Percentiles rank a stretch among this genome's conserved stretches.
Evolutionary conservation across 2,888 invertebrate species (phyloP).

Genomic region (Cantharis flavilabris): DNA sequence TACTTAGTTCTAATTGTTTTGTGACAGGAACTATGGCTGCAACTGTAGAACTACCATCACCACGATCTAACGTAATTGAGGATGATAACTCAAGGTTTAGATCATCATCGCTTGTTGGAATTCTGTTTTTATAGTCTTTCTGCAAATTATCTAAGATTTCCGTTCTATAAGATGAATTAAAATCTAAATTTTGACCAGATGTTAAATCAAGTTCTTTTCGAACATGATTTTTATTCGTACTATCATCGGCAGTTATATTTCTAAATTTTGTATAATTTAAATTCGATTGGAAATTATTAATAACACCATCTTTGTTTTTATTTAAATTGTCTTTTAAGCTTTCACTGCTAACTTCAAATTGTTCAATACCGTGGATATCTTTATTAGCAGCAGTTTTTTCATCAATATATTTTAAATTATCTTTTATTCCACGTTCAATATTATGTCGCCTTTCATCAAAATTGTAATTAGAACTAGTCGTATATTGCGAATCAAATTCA

Average conservation of each 20-base stretch:
- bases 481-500: slow-evolving; percentile 44
- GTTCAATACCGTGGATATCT: slow-evolving; percentile 28
- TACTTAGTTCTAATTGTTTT: background rate
- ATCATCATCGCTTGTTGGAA: slow-evolving; percentile 48
- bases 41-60: slow-evolving; percentile 55
- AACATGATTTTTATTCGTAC: slow-evolving; percentile 41
- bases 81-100: background rate
- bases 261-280: slow-evolving; percentile 44
- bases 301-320: background rate
- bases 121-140: slow-evolving; percentile 52
- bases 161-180: slow-evolving; percentile 60
- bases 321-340: slow-evolving; percentile 37
- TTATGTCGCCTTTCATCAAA: slow-evolving; percentile 61
- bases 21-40: slow-evolving; percentile 12
- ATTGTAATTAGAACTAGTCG: slow-evolving; percentile 61
- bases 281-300: slow-evolving; percentile 37
- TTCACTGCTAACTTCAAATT: slow-evolving; percentile 33
- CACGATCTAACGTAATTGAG: background rate
- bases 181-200: slow-evolving; percentile 57
- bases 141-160: slow-evolving; percentile 59
- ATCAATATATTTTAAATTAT: slow-evolving; percentile 53
- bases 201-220: slow-evolving; percentile 51
- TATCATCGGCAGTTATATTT: slow-evolving; percentile 42
- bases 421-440: slow-evolving; percentile 60
- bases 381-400: slow-evolving; percentile 15